phyloP scores from a whole-genome alignment of 2,888 invertebrate species.

The Eupithecia centaureata region DNA sequence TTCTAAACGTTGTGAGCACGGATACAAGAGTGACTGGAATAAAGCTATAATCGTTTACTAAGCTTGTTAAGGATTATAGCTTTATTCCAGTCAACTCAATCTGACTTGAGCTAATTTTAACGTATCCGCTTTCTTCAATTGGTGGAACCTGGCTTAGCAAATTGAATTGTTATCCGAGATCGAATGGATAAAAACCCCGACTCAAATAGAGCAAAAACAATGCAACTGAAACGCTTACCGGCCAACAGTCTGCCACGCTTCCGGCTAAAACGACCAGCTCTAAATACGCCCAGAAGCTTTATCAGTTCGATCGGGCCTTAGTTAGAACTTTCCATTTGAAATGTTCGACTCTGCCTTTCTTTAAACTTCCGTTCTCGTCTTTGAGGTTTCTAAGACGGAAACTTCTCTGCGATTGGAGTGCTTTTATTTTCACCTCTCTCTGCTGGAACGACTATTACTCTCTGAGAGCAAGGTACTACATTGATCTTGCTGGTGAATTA shows the following conservation, averaged over 20 bases:
- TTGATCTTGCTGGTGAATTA: constrained; percentile 17
- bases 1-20: too few relatives aligned
- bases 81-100: background rate
- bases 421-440: constrained; percentile 59
- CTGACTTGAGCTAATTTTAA: background rate
- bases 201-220: background rate
- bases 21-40: too few relatives aligned
- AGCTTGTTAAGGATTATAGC: too few relatives aligned
- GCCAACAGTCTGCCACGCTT: constrained; percentile 8
- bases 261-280: constrained; percentile 52
- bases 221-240: constrained; percentile 6
- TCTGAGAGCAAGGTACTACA: constrained; percentile 15
- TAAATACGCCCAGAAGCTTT: constrained; percentile 55
- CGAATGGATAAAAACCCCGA: background rate
- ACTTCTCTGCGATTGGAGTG: constrained; percentile 59
- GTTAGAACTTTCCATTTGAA: constrained; percentile 70
- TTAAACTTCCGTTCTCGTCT: constrained; percentile 70
- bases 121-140: background rate
- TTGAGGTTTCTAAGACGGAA: constrained; percentile 73
- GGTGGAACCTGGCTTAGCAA: background rate
- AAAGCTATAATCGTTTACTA: too few relatives aligned
- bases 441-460: constrained; percentile 46
- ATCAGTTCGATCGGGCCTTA: constrained; percentile 61
- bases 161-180: background rate
- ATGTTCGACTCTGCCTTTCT: constrained; percentile 67